Evolutionary conservation across 2,888 invertebrate species (phyloP).

Genomic region (Endotricha flammealis): DNA sequence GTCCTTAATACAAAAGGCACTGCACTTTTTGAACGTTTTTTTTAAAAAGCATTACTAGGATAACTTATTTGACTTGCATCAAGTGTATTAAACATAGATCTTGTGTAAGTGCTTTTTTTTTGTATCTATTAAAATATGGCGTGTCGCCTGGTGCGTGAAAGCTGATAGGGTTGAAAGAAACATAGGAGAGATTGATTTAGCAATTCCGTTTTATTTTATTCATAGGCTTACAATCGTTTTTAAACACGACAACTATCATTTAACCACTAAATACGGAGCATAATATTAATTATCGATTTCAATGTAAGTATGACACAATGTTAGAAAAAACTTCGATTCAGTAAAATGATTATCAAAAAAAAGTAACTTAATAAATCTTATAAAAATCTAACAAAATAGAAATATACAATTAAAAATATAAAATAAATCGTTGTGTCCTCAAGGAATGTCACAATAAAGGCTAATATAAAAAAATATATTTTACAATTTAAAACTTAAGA

Average conservation of each 20-base stretch:
- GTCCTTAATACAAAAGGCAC: too few relatives aligned
- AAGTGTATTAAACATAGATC: too few relatives aligned
- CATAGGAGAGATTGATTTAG: constrained; percentile 44
- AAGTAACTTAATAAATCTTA: constrained; percentile 36
- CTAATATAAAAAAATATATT: constrained; percentile 54
- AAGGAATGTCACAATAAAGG: constrained; percentile 48
- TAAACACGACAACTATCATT: constrained; percentile 53
- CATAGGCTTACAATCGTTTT: constrained; percentile 57
- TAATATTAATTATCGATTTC: constrained; percentile 21
- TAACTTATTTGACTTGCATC: too few relatives aligned
- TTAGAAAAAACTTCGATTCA: constrained; percentile 21
- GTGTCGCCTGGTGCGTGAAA: neutral
- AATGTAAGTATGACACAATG: constrained; percentile 23
- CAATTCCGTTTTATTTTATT: constrained; percentile 71
- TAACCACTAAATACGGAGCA: constrained; percentile 39
- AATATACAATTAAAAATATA: constrained; percentile 64
- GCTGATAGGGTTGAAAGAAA: constrained; percentile 22
- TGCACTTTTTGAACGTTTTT: too few relatives aligned
- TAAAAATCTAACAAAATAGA: constrained; percentile 67
- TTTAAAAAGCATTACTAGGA: too few relatives aligned
- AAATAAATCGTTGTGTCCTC: constrained; percentile 63
- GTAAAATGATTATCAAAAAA: constrained; percentile 26
- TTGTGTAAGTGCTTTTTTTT: too few relatives aligned
- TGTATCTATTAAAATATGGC: too few relatives aligned
- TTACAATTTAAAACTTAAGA: constrained; percentile 51